phyloP scores from a whole-genome alignment of 2,113 vertebrate genomes.

The Rhinichthys klamathensis region DNA sequence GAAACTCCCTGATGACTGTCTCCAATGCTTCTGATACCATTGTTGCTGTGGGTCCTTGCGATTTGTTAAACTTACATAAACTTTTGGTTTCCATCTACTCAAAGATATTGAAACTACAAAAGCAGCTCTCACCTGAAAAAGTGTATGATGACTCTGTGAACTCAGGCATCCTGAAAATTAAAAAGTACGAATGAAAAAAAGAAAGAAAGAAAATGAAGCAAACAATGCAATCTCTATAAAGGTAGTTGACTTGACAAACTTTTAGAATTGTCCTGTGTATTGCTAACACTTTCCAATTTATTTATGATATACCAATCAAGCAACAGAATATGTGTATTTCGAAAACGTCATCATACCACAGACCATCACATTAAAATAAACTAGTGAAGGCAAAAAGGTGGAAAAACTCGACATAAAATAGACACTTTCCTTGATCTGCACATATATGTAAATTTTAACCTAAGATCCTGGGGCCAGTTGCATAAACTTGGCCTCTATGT shows the following conservation, averaged over 20 bases:
- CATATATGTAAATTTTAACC: neutral
- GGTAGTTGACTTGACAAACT: neutral
- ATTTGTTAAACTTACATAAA: neutral
- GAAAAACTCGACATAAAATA: neutral
- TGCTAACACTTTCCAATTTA: neutral
- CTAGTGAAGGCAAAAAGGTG: too few species aligned
- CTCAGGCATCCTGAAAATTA: slow-evolving; percentile 59
- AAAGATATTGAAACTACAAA: neutral
- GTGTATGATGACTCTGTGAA: slow-evolving; percentile 56
- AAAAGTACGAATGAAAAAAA: neutral
- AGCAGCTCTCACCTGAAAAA: slow-evolving; percentile 60
- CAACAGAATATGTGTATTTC: too few species aligned
- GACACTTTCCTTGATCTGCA: neutral
- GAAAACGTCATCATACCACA: too few species aligned
- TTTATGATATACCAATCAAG: neutral
- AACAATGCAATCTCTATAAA: neutral
- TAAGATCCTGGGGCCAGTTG: neutral
- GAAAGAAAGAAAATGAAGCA: neutral
- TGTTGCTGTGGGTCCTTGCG: neutral
- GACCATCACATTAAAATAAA: too few species aligned
- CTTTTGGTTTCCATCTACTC: neutral
- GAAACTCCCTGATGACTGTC: slow-evolving; percentile 35
- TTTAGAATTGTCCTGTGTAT: neutral
- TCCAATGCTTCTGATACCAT: neutral
- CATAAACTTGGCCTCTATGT: too few species aligned